Conservation (phyloP, 2,113 vertebrate species). For the Montifringilla adamsi region DNA sequence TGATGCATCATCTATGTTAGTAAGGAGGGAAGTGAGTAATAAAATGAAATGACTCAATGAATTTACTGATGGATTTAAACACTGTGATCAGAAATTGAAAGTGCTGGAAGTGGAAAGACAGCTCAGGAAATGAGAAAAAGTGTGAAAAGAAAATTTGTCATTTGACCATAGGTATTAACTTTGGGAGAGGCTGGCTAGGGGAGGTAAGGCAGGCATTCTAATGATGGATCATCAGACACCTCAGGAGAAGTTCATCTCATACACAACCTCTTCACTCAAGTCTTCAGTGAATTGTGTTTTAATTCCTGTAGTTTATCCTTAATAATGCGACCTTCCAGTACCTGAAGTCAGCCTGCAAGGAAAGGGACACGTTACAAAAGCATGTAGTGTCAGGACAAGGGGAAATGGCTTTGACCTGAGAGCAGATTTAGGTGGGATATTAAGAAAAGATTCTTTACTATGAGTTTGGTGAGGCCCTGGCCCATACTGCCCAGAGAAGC, state of each 20-base stretch:
- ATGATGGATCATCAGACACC: neutral
- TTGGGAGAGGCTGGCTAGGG: neutral
- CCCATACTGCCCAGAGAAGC: accelerated
- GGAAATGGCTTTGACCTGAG: neutral
- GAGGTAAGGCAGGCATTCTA: neutral
- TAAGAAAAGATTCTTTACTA: neutral
- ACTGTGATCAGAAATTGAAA: neutral
- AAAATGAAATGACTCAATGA: neutral
- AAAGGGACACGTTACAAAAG: neutral
- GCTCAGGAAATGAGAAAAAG: neutral
- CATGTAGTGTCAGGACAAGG: neutral
- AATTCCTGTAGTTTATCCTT: neutral
- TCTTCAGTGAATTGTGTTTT: neutral
- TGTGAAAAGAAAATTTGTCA: neutral
- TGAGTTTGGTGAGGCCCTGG: neutral
- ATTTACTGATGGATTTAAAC: neutral
- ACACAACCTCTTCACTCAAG: neutral
- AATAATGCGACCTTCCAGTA: neutral
- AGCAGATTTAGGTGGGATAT: neutral
- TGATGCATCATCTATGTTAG: neutral
- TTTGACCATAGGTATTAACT: neutral
- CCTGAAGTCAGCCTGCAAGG: neutral
- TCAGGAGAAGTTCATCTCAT: neutral
- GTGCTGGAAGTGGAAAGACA: neutral
- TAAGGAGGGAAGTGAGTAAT: neutral